Conservation (phyloP, 2,797 vertebrate genomes). For the Coregonus suidteri region DNA sequence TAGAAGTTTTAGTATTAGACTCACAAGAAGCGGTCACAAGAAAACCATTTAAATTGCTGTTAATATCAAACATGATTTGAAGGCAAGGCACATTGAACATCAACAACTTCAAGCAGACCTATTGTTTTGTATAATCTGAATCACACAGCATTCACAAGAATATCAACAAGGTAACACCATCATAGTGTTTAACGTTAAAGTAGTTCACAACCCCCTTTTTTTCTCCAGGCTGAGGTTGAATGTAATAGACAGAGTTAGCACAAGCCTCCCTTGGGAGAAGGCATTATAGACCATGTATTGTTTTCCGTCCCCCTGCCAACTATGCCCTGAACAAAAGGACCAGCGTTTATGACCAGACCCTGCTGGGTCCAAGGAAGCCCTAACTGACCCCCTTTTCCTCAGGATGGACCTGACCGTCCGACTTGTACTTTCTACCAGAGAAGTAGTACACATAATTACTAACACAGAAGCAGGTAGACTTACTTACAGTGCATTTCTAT, state of each 20-base stretch:
- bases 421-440: neutral
- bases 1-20: neutral
- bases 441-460: neutral
- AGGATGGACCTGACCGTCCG: slow-evolving; percentile 52
- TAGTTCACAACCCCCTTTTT: slow-evolving; percentile 48
- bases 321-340: slow-evolving; percentile 90
- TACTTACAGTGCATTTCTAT: neutral
- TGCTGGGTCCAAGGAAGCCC: slow-evolving; percentile 93
- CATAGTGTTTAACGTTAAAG: slow-evolving; percentile 38
- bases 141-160: neutral
- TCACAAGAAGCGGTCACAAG: slow-evolving; percentile 7
- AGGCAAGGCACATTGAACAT: neutral
- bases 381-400: slow-evolving; percentile 79
- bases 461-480: neutral
- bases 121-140: neutral
- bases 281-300: slow-evolving; percentile 91
- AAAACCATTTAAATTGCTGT: neutral
- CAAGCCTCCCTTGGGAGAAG: slow-evolving; percentile 87
- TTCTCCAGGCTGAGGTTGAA: slow-evolving; percentile 75
- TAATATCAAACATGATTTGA: neutral
- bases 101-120: neutral
- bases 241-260: slow-evolving; percentile 89
- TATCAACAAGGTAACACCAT: neutral
- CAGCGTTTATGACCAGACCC: slow-evolving; percentile 91
- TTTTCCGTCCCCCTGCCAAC: slow-evolving; percentile 90